Percentiles rank a stretch among this genome's conserved stretches.
Evolutionary conservation across 1,140 invertebrate species (phyloP).

Genomic region (Phthorimaea operculella): DNA sequence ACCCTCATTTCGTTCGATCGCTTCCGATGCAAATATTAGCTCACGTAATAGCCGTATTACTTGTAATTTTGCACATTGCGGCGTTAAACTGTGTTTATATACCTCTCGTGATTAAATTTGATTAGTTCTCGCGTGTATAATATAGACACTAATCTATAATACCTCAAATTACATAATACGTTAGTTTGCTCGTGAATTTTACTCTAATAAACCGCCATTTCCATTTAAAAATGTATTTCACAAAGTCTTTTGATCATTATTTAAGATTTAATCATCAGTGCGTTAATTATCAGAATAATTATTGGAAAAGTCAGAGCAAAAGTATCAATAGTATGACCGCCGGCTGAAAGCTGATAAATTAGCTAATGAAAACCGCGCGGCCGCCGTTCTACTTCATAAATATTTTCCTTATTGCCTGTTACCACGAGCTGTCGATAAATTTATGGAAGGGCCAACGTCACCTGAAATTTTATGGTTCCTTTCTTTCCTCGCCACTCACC

Average conservation of each 20-base stretch:
- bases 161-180: too few species aligned
- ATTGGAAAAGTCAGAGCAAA: not conserved
- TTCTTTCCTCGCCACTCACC: slow-evolving; percentile 43
- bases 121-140: too few species aligned
- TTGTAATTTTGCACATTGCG: not conserved
- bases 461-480: slow-evolving; percentile 61
- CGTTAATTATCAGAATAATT: too few species aligned
- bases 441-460: slow-evolving; percentile 59
- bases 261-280: too few species aligned
- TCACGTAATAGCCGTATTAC: not conserved
- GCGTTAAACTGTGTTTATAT: not conserved
- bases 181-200: too few species aligned
- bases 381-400: slow-evolving; percentile 53
- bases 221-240: too few species aligned
- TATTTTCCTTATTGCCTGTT: slow-evolving; percentile 61
- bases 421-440: slow-evolving; percentile 63
- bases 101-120: not conserved
- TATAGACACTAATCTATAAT: too few species aligned
- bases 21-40: slow-evolving; percentile 2
- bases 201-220: too few species aligned
- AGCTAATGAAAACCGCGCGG: slow-evolving; percentile 54
- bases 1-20: slow-evolving; percentile 4
- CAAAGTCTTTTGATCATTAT: too few species aligned
- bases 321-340: not conserved
- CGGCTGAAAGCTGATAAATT: slow-evolving; percentile 25